Evolutionary conservation across 2,888 invertebrate genomes (phyloP).

Genomic region (Dioctria rufipes): DNA sequence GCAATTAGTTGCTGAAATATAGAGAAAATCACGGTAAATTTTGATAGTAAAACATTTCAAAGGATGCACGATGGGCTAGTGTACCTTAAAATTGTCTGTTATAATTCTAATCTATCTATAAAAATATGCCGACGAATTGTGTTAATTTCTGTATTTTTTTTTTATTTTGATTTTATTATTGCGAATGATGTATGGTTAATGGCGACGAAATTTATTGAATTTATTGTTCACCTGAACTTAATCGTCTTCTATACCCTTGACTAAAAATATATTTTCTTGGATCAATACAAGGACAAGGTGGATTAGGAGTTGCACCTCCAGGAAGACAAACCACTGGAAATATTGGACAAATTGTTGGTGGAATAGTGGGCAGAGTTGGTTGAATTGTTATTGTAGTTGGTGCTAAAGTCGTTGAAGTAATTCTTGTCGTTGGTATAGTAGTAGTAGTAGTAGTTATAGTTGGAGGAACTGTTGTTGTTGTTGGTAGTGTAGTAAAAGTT

Average conservation of each 20-base stretch:
- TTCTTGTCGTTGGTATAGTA: slow-evolving; percentile 44
- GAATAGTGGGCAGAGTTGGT: slow-evolving; percentile 51
- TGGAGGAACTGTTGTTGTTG: slow-evolving; percentile 13
- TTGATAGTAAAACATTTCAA: background rate
- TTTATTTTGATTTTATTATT: no score
- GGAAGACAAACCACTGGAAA: slow-evolving; percentile 66
- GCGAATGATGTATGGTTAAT: background rate
- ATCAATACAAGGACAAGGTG: slow-evolving; percentile 70
- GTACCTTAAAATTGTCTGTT: background rate
- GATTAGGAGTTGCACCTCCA: slow-evolving; percentile 65
- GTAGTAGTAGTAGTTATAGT: slow-evolving; percentile 25
- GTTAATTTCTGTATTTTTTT: background rate
- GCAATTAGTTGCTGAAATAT: slow-evolving; percentile 69
- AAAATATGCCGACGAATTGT: background rate
- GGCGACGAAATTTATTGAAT: background rate
- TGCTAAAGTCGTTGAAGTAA: slow-evolving; percentile 27
- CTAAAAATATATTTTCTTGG: slow-evolving; percentile 61
- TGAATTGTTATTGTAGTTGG: slow-evolving; percentile 56
- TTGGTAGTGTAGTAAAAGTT: slow-evolving; percentile 48
- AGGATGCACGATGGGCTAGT: background rate
- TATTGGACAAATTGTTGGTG: slow-evolving; percentile 61
- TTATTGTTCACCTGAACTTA: background rate
- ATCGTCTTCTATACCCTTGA: background rate
- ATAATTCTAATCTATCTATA: no score
- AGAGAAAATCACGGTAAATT: no score